Evolutionary conservation across 2,113 vertebrate species (phyloP).

Genomic region (Etia nguti): DNA sequence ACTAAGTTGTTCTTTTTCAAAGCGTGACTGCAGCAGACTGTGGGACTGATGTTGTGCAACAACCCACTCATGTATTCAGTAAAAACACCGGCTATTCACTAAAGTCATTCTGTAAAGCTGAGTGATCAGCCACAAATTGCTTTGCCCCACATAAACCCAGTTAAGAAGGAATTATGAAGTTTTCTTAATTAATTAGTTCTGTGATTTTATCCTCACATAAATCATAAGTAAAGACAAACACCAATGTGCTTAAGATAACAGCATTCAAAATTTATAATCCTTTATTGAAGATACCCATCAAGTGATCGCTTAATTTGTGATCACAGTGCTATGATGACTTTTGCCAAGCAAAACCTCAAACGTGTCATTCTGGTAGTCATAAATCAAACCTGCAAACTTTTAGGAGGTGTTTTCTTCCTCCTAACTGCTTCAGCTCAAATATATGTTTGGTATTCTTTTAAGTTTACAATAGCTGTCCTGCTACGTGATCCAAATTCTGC

Average conservation of each 20-base stretch:
- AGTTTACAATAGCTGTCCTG: neutral
- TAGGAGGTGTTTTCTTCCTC: neutral
- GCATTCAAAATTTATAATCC: neutral
- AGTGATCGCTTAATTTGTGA: neutral
- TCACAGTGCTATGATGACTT: neutral
- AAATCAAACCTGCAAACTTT: neutral
- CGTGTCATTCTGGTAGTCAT: neutral
- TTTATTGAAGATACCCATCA: neutral
- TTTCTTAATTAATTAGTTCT: neutral
- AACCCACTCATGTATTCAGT: neutral
- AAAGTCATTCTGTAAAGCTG: neutral
- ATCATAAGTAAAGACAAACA: neutral
- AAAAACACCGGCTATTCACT: neutral
- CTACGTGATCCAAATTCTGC: rapidly evolving
- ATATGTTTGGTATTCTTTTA: neutral
- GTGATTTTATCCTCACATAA: neutral
- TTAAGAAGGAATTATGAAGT: neutral
- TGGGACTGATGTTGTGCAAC: neutral
- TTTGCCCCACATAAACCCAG: neutral
- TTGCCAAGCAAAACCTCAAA: neutral
- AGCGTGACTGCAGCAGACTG: neutral
- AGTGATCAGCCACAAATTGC: neutral
- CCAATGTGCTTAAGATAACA: neutral
- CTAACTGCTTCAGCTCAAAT: neutral
- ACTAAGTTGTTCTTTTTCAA: neutral